phyloP scores from a whole-genome alignment of 64 coral and sea anemone genomes.

The Stichodactyla helianthus region DNA sequence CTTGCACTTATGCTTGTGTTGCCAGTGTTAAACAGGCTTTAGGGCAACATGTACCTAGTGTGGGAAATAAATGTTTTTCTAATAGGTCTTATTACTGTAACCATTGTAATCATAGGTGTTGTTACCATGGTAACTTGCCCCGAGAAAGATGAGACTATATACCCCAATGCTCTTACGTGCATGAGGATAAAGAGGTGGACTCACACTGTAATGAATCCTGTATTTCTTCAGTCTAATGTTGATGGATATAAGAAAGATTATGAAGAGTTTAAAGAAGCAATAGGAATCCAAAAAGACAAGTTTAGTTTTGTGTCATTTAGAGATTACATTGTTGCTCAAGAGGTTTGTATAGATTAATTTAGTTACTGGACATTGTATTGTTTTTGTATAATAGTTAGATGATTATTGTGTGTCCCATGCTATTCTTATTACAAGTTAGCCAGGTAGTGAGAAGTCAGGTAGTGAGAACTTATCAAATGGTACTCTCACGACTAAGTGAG shows the following conservation, averaged over 20 bases:
- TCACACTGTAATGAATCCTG: neutral
- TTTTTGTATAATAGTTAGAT: no score
- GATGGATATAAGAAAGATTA: constrained; percentile 8
- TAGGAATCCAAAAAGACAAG: constrained; percentile 4
- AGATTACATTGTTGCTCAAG: constrained; percentile 15
- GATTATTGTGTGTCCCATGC: no score
- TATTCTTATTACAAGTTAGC: no score
- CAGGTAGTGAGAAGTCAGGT: no score
- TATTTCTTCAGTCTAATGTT: neutral
- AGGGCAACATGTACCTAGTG: no score
- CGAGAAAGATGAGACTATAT: constrained; percentile 42
- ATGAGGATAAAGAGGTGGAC: constrained; percentile 16
- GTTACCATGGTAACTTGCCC: constrained; percentile 34
- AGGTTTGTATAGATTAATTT: neutral
- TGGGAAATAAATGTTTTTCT: no score
- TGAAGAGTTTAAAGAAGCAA: neutral
- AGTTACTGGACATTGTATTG: neutral
- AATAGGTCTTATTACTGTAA: neutral
- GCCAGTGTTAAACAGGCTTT: no score
- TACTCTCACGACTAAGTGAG: no score
- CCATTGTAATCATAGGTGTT: neutral
- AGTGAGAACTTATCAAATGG: no score
- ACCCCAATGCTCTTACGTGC: constrained; percentile 38
- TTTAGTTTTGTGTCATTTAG: neutral
- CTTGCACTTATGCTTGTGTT: no score